Evolutionary conservation across 2,888 invertebrate genomes (phyloP).

Genomic region (Epinotia brunnichana): DNA sequence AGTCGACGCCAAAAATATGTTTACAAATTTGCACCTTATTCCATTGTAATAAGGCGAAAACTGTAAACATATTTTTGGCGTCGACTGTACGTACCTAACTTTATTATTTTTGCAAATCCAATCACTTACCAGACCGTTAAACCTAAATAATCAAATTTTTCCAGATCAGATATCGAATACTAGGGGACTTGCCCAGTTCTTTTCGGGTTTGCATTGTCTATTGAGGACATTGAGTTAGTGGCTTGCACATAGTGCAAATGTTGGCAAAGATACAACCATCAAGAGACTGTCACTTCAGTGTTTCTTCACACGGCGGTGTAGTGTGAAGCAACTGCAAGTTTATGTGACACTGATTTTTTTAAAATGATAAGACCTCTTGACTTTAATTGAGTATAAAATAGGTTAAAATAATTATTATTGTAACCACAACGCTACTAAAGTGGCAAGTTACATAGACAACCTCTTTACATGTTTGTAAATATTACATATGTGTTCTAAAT

Average conservation of each 20-base stretch:
- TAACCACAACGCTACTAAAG: neutral
- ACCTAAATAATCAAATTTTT: neutral
- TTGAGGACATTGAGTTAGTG: neutral
- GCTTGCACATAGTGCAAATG: conserved; percentile 3
- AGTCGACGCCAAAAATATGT: too few relatives aligned
- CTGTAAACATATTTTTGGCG: too few relatives aligned
- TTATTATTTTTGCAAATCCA: too few relatives aligned
- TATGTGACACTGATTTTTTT: conserved; percentile 44
- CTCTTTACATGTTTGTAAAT: neutral
- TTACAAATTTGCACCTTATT: too few relatives aligned
- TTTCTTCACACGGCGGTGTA: conserved; percentile 26
- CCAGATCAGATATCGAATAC: neutral
- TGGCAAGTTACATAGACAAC: neutral
- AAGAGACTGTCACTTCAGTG: conserved; percentile 23
- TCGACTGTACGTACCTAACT: too few relatives aligned
- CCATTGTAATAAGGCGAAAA: too few relatives aligned
- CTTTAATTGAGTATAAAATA: conserved; percentile 42
- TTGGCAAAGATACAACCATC: conserved; percentile 32
- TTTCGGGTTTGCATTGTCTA: neutral
- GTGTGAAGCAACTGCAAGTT: conserved; percentile 37
- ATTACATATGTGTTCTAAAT: neutral
- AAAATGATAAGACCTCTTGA: conserved; percentile 35
- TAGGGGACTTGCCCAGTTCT: neutral
- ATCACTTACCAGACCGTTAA: too few relatives aligned
- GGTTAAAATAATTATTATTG: conserved; percentile 22